Evolutionary conservation across 2,888 invertebrate species (phyloP).

Genomic region (Allolobophora icterica): DNA sequence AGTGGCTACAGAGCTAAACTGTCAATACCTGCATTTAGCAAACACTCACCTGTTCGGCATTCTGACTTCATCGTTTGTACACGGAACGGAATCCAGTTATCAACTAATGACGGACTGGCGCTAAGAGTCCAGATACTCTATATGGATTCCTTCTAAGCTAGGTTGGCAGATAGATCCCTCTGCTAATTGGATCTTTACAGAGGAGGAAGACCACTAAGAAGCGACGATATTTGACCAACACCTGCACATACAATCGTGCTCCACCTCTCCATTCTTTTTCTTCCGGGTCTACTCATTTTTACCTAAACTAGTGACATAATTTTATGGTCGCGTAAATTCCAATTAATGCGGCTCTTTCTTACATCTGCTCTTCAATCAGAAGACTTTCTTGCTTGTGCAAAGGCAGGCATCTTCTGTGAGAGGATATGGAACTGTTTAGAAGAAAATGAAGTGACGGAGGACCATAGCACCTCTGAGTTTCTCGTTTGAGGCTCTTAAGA

Average conservation of each 20-base stretch:
- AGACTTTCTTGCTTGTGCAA: not conserved
- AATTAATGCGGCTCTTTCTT: not conserved
- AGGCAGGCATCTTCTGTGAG: not conserved
- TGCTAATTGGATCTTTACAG: not conserved
- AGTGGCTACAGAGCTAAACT: no score
- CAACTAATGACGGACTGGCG: not conserved
- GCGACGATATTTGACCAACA: not conserved
- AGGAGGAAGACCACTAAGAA: not conserved
- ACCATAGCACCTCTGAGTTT: not conserved
- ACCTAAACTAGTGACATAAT: not conserved
- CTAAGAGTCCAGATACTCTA: not conserved
- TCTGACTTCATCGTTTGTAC: not conserved
- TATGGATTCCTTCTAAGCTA: not conserved
- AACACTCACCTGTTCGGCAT: not conserved
- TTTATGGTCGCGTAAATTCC: not conserved
- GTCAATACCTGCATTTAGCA: not conserved
- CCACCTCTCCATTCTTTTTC: not conserved
- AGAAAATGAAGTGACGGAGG: no score
- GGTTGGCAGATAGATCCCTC: not conserved
- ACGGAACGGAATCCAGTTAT: not conserved
- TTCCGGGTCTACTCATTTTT: not conserved
- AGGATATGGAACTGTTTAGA: no score
- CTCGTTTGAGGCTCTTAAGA: not conserved
- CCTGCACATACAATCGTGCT: not conserved
- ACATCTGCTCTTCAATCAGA: not conserved